Evolutionary conservation across 2,888 invertebrate genomes (phyloP).

Genomic region (Caenorhabditis becei): DNA sequence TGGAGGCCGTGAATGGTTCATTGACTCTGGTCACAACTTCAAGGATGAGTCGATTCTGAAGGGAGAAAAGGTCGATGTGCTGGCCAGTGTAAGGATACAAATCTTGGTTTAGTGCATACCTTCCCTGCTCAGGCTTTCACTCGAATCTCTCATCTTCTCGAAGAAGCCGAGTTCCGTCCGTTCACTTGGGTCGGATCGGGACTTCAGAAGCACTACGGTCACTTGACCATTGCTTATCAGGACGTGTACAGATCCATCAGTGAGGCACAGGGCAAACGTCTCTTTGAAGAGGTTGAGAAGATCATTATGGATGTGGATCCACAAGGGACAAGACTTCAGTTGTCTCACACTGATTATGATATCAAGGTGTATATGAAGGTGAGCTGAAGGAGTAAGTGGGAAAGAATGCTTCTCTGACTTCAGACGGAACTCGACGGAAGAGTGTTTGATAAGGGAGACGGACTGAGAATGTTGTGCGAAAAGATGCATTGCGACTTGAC

Average conservation of each 20-base stretch:
- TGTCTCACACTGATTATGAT: slow-evolving; percentile 79
- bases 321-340: slow-evolving; percentile 65
- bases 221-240: slow-evolving; percentile 79
- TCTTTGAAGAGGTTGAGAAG: slow-evolving; percentile 70
- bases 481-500: slow-evolving; percentile 77
- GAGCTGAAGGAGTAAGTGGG: not conserved
- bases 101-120: too few species aligned
- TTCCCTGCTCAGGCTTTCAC: slow-evolving; percentile 74
- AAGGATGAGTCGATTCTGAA: slow-evolving; percentile 78
- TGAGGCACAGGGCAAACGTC: slow-evolving; percentile 43
- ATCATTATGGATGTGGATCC: slow-evolving; percentile 78
- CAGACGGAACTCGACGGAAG: slow-evolving; percentile 73
- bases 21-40: slow-evolving; percentile 80
- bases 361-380: slow-evolving; percentile 79
- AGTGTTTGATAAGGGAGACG: slow-evolving; percentile 81
- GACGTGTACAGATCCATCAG: slow-evolving; percentile 66
- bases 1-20: slow-evolving; percentile 81
- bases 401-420: slow-evolving; percentile 25
- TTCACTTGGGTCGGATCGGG: slow-evolving; percentile 81
- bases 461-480: slow-evolving; percentile 76
- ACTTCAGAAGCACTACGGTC: slow-evolving; percentile 81
- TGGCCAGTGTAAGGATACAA: slow-evolving; percentile 71
- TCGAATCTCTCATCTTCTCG: slow-evolving; percentile 74
- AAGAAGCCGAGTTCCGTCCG: slow-evolving; percentile 74
- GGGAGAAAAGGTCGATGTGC: slow-evolving; percentile 73